Percentiles rank a stretch among this genome's conserved stretches.
Conservation (phyloP, 2,888 invertebrate species). For the Platerodrilus igneus region DNA sequence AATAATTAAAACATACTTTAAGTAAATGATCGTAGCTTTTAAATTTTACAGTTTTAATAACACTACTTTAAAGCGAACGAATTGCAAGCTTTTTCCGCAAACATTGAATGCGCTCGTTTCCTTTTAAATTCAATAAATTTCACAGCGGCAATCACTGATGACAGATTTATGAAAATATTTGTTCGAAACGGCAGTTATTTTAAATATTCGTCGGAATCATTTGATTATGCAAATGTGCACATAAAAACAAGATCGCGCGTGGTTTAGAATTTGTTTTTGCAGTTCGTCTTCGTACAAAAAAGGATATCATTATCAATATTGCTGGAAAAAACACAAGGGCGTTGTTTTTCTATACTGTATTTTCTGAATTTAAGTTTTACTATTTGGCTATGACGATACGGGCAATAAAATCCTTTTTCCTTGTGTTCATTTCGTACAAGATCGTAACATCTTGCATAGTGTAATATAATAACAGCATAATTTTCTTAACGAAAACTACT, state of each 20-base stretch:
- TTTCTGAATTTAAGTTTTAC: constrained; percentile 23
- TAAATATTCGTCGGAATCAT: constrained; percentile 49
- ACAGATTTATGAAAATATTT: constrained; percentile 52
- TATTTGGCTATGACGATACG: constrained; percentile 22
- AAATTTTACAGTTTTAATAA: too few species aligned
- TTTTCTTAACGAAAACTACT: constrained; percentile 18
- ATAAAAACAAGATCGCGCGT: constrained; percentile 39
- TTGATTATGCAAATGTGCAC: constrained; percentile 48
- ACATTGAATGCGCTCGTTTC: constrained; percentile 21
- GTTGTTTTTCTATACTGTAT: constrained; percentile 7
- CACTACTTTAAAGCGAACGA: too few species aligned
- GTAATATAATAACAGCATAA: constrained; percentile 13
- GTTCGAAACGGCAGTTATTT: constrained; percentile 49
- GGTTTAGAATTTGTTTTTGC: constrained; percentile 31
- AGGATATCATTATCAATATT: constrained; percentile 4
- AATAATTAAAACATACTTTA: too few species aligned
- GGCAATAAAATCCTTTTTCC: constrained; percentile 27
- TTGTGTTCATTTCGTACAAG: constrained; percentile 25
- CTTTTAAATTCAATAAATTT: constrained; percentile 29
- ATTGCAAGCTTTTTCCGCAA: constrained; percentile 12
- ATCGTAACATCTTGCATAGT: constrained; percentile 31
- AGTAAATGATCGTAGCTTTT: too few species aligned
- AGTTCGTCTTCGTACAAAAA: constrained; percentile 12
- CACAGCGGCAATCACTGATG: constrained; percentile 46
- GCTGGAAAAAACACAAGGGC: not conserved